A percentile compares a stretch with the other conserved stretches of the same genome.
These are phyloP conservation scores for Vultur gryphus DNA, from an alignment of 2,797 vertebrate genomes.

Conservation along the genomic window DNA sequence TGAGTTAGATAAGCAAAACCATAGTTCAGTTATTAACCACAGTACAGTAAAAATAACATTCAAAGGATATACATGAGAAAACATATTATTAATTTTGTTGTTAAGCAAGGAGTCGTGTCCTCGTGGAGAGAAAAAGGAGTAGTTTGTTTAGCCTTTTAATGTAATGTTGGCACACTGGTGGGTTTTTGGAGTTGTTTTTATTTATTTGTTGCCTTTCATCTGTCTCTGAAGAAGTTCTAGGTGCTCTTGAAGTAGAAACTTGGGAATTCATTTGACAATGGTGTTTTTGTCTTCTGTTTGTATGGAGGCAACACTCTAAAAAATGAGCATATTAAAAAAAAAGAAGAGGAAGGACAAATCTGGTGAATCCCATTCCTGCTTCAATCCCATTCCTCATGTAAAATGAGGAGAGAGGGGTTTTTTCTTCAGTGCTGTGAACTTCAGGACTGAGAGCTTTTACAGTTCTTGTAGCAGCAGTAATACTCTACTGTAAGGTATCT, in stretches of 20 bases:
- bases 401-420: background rate
- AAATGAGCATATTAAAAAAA: background rate
- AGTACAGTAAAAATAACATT: background rate
- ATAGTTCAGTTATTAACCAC: background rate
- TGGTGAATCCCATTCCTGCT: background rate
- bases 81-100: background rate
- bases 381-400: background rate
- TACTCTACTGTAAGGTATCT: background rate
- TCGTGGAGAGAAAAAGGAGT: background rate
- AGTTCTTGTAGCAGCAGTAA: background rate
- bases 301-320: background rate
- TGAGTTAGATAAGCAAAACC: background rate
- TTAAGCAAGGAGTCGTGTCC: background rate
- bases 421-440: background rate
- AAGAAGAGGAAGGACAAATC: background rate
- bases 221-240: background rate
- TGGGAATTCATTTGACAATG: background rate
- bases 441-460: background rate
- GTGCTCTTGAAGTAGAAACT: background rate
- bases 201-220: background rate
- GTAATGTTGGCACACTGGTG: background rate
- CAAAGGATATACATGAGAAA: background rate
- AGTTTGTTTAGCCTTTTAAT: background rate
- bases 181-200: background rate
- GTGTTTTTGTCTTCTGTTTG: background rate